A percentile compares a stretch with the other conserved stretches of the same genome.
Conservation (phyloP, 2,797 vertebrate species). For the Pipistrellus nathusii region DNA sequence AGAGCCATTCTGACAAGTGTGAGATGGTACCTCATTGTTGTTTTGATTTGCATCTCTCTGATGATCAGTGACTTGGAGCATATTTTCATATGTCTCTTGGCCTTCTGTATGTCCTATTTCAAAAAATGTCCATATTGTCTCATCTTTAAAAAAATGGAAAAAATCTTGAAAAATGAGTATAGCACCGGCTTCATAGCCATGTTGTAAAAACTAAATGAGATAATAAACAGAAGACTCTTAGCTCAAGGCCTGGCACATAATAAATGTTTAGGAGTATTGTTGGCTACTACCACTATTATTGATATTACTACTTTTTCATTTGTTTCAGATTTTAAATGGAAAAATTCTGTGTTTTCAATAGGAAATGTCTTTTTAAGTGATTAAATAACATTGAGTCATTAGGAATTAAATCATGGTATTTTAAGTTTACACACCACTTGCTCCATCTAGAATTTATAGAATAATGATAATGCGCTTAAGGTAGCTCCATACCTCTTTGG, state of each 20-base stretch:
- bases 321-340: slow-evolving; percentile 30
- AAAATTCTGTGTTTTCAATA: background rate
- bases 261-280: background rate
- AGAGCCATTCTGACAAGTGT: no score
- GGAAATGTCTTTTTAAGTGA: slow-evolving; percentile 32
- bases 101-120: no score
- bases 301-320: background rate
- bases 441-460: slow-evolving; percentile 5
- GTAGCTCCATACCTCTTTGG: background rate
- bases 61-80: no score
- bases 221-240: background rate
- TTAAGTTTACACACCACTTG: background rate
- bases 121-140: background rate
- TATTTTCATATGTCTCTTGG: no score
- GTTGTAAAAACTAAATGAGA: background rate
- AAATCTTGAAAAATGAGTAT: background rate
- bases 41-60: no score
- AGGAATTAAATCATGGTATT: background rate
- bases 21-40: no score
- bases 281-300: background rate
- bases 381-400: slow-evolving; percentile 15
- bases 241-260: background rate
- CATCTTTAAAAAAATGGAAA: background rate
- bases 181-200: background rate
- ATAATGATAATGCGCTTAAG: slow-evolving; percentile 23